Conservation (phyloP, 2,113 vertebrate genomes). For the Nestor notabilis region DNA sequence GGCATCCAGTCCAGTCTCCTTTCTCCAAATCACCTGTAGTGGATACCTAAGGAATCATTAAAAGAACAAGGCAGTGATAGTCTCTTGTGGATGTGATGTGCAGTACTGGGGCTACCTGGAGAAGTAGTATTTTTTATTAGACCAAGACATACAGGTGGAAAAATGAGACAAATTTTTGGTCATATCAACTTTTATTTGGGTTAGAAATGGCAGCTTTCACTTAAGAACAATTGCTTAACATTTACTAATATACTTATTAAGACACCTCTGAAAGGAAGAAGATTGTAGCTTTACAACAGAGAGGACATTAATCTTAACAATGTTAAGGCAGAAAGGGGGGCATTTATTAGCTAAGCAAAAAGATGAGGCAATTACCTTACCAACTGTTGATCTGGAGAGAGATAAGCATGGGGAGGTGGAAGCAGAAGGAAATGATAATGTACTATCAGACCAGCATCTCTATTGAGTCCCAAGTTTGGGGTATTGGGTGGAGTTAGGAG, state of each 20-base stretch:
- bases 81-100: neutral
- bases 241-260: neutral
- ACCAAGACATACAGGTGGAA: neutral
- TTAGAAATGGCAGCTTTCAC: neutral
- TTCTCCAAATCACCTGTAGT: neutral
- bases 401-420: accelerated
- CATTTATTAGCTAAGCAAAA: neutral
- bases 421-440: neutral
- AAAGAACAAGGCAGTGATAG: neutral
- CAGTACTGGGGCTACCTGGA: neutral
- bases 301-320: neutral
- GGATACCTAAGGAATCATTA: neutral
- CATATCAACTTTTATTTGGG: neutral
- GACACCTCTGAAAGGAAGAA: neutral
- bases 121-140: neutral
- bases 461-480: neutral
- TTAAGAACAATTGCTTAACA: neutral
- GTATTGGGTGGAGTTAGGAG: neutral
- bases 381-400: neutral
- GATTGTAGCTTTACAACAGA: neutral
- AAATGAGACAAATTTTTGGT: neutral
- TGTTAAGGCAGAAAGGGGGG: neutral
- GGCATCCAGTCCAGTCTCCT: neutral
- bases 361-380: neutral
- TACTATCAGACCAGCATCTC: neutral